Evolutionary conservation across 2,888 invertebrate species (phyloP).

Genomic region (Lithophane ornitopus): DNA sequence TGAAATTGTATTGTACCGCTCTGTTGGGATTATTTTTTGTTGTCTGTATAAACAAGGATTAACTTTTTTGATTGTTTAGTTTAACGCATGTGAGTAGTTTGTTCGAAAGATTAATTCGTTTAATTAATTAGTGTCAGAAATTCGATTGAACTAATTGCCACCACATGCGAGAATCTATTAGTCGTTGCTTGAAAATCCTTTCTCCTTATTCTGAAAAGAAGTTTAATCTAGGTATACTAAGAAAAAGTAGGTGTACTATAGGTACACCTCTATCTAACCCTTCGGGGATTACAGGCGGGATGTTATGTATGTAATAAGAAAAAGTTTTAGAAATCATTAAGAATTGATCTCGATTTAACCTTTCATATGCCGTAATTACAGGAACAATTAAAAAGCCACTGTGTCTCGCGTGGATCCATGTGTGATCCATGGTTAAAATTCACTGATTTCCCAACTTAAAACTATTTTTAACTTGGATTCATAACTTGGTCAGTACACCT

Average conservation of each 20-base stretch:
- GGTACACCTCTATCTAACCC: too few species aligned
- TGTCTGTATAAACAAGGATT: slow-evolving; percentile 1
- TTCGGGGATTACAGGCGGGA: too few species aligned
- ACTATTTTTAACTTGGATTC: background rate
- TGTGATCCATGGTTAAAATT: background rate
- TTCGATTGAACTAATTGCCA: background rate
- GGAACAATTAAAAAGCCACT: too few species aligned
- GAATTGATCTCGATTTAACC: background rate
- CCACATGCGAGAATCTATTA: background rate
- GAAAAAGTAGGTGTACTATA: too few species aligned
- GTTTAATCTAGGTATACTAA: too few species aligned
- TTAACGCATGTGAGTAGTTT: slow-evolving; percentile 1
- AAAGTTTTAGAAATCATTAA: too few species aligned
- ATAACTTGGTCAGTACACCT: background rate
- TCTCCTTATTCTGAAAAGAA: background rate
- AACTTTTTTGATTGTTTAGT: slow-evolving; percentile 4
- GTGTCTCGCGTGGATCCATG: too few species aligned
- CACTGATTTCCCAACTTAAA: background rate
- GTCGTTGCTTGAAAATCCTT: background rate
- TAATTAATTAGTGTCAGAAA: slow-evolving; percentile 1
- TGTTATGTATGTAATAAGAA: too few species aligned
- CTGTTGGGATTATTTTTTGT: slow-evolving; percentile 17
- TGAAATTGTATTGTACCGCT: slow-evolving; percentile 34
- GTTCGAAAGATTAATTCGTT: background rate
- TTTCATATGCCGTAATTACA: too few species aligned